Conservation (phyloP, 2,797 vertebrate genomes). For the Manis pentadactyla region DNA sequence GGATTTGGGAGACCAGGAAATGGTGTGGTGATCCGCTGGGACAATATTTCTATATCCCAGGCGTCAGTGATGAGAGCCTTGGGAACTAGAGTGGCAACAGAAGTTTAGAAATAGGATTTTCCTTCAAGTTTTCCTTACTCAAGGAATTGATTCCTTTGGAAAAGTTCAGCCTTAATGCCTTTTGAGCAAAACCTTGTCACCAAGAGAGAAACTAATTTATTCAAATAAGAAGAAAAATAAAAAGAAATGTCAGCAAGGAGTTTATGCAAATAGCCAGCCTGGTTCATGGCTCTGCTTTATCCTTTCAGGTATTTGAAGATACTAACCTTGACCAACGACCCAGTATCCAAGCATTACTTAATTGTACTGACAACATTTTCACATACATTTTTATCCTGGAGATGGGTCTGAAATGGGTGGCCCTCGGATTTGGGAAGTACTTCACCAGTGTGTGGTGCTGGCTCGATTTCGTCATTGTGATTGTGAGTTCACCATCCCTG, state of each 20-base stretch:
- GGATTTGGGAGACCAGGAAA: background rate
- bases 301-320: constrained; percentile 87
- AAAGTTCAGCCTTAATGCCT: background rate
- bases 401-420: constrained; percentile 88
- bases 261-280: background rate
- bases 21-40: background rate
- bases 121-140: constrained; percentile 21
- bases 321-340: constrained; percentile 2
- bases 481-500: constrained; percentile 82
- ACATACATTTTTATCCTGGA: constrained; percentile 86
- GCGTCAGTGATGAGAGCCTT: background rate
- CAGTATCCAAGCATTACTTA: constrained; percentile 76
- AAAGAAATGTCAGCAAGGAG: background rate
- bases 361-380: constrained; percentile 84
- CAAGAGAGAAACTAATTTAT: background rate
- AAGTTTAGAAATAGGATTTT: background rate
- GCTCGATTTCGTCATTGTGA: constrained; percentile 87
- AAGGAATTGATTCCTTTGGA: background rate
- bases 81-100: background rate
- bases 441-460: constrained; percentile 88
- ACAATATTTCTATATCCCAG: background rate
- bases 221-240: background rate
- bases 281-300: background rate
- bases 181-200: background rate
- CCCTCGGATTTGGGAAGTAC: constrained; percentile 87